These are phyloP conservation scores for Clarias platycephalus DNA, from an alignment of 2,797 vertebrate species.

Conservation along the genomic window DNA sequence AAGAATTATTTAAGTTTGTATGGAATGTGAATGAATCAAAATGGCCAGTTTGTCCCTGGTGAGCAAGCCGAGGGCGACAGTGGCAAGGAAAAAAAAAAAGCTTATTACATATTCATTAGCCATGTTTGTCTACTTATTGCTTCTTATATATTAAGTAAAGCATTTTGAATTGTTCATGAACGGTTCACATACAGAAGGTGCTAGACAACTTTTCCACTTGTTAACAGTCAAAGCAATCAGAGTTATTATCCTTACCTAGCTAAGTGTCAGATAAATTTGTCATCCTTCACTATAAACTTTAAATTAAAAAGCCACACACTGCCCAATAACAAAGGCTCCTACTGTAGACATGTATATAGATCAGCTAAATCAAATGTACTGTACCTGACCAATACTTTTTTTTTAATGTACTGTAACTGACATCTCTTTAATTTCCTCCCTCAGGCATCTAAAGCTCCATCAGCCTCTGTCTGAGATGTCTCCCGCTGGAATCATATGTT, in stretches of 20 bases:
- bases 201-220: neutral
- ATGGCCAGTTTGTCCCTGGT: too few species aligned
- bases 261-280: neutral
- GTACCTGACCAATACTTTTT: neutral
- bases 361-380: neutral
- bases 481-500: conserved; percentile 55
- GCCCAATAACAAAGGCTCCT: neutral
- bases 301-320: neutral
- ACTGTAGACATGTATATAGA: neutral
- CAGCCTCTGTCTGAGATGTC: conserved; percentile 64
- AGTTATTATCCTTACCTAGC: neutral
- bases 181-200: neutral
- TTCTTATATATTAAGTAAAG: neutral
- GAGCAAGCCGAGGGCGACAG: too few species aligned
- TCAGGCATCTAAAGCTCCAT: conserved; percentile 75
- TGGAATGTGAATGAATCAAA: too few species aligned
- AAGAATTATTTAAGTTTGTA: too few species aligned
- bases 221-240: neutral
- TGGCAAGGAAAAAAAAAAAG: too few species aligned
- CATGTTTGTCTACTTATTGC: neutral
- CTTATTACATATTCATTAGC: neutral
- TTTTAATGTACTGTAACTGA: neutral
- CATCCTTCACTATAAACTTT: neutral
- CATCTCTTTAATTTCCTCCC: conserved; percentile 22
- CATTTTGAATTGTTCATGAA: neutral